These are phyloP conservation scores for Onchidella celtica DNA, from an alignment of 2,888 invertebrate genomes.

Conservation along the genomic window DNA sequence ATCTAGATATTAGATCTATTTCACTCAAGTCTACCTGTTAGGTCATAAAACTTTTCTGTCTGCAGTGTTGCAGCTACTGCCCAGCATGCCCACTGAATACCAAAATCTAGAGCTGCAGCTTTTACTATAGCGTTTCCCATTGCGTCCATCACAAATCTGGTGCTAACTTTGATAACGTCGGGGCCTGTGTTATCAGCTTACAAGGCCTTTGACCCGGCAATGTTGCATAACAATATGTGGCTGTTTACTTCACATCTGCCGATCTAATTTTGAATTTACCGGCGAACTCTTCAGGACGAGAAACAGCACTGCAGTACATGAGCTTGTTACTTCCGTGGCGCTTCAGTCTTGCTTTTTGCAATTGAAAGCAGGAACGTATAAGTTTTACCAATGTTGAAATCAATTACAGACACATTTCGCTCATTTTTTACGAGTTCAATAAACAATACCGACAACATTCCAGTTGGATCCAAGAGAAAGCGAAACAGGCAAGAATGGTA, in stretches of 20 bases:
- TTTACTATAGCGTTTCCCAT: slow-evolving; percentile 40
- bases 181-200: no score
- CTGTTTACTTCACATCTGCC: no score
- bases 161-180: no score
- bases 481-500: slow-evolving; percentile 44
- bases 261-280: background rate
- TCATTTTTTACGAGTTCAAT: slow-evolving; percentile 57
- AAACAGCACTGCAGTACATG: slow-evolving; percentile 5
- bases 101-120: slow-evolving; percentile 34
- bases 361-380: slow-evolving; percentile 1
- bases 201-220: no score
- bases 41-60: slow-evolving; percentile 48
- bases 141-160: background rate
- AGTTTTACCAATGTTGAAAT: slow-evolving; percentile 60
- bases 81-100: slow-evolving; percentile 41
- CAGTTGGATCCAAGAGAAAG: slow-evolving; percentile 48
- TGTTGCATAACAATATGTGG: no score
- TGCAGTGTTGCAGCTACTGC: slow-evolving; percentile 23
- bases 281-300: slow-evolving; percentile 20
- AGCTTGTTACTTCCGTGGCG: slow-evolving; percentile 52
- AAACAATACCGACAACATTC: slow-evolving; percentile 31
- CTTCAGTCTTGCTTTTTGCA: slow-evolving; percentile 33
- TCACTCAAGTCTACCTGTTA: slow-evolving; percentile 43
- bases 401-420: slow-evolving; percentile 61
- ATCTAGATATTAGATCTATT: no score